Evolutionary conservation across 2,797 vertebrate genomes (phyloP).

Genomic region (Myotis planiceps): DNA sequence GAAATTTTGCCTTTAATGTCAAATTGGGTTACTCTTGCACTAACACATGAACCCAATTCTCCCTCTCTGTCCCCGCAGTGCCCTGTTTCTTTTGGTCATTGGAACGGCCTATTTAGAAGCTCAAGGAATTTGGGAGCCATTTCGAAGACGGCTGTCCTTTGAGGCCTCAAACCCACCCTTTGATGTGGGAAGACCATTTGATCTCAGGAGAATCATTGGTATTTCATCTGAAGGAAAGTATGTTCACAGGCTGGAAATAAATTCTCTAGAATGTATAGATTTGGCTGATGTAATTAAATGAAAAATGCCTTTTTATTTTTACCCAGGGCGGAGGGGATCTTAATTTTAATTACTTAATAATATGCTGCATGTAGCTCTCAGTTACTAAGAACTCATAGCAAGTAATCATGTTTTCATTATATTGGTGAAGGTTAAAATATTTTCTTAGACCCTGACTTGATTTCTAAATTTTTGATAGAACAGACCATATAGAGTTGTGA

Average conservation of each 20-base stretch:
- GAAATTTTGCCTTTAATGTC: neutral
- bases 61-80: conserved; percentile 85
- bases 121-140: conserved; percentile 98
- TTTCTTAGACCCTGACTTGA: neutral
- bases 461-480: neutral
- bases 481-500: neutral
- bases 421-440: neutral
- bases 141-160: conserved; percentile 94
- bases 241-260: conserved; percentile 76
- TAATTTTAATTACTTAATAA: neutral
- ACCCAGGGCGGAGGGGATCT: neutral
- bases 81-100: conserved; percentile 97
- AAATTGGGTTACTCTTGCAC: neutral
- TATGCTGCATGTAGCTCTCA: neutral
- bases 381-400: neutral
- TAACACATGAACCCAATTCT: neutral
- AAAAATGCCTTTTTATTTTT: conserved; percentile 7
- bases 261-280: neutral
- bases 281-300: neutral
- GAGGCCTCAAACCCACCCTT: conserved; percentile 94
- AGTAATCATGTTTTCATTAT: neutral
- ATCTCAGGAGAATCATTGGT: conserved; percentile 99
- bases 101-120: conserved; percentile 98
- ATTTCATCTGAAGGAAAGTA: conserved; percentile 96
- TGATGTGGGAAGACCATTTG: conserved; percentile 96